Evolutionary conservation across 2,113 vertebrate genomes (phyloP), one percentile per base, ranked within the genome.

Genomic region (Gasterosteus nipponicus): DNA sequence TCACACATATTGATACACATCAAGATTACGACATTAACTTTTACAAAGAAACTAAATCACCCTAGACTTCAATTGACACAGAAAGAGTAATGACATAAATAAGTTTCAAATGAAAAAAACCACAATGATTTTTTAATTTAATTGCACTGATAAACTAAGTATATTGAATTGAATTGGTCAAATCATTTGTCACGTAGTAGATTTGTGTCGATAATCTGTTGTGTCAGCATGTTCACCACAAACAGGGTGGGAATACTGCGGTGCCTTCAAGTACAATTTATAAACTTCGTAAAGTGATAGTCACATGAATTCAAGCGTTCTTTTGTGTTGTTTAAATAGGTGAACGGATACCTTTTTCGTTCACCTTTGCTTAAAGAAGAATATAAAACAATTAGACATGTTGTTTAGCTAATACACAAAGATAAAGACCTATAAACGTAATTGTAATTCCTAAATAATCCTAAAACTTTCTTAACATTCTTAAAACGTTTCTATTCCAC

Each of bases 181-280:
- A 64, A 38, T 26, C 11, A 7, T 35, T 33, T 1, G 19, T 19
- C 3, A 29, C 19, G 35, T 16, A 10, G 51, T 12, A n/a, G 22
- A 1, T 41, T 3, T 38, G 44, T 41, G 69, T 2, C 6, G 8
- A 1, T 73, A 22, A 8, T 42, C 3, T 72, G 64, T 69, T 68
- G 78, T 76, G 80, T 76, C 82, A 47, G 69, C 69, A 66, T 54
- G 66, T 66, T 83, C 77, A 60, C 5, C 4, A 3, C 26, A 75
- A 41, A 72, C 35, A 63, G 41, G 65, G 57, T 61, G 46, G 66
- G 33, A 39, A 35, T 2, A 19, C 12, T 12, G 4, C 38, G 80
- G 1, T 63, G 63, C 75, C 22, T 84, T 87, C 56, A 82, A 0
- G 58, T 7, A 1, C 1, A 1, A 14, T 16, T 15, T 19, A 11